Evolutionary conservation across 2,888 invertebrate species (phyloP).

Genomic region (Orthosia gothica): DNA sequence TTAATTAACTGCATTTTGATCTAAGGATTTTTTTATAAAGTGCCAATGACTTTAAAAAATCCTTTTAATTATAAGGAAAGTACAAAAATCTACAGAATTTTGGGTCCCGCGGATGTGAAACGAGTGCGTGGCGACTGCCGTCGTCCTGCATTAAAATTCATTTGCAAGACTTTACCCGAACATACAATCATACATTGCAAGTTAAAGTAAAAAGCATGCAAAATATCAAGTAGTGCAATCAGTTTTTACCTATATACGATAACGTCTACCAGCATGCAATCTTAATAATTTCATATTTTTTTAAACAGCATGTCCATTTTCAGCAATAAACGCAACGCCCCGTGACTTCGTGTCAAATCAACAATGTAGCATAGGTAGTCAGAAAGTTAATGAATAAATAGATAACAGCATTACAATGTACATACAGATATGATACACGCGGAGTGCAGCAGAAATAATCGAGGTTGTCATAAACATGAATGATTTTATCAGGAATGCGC

Average conservation of each 20-base stretch:
- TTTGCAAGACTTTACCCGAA: no score
- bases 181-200: no score
- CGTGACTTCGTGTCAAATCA: slow-evolving; percentile 19
- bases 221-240: no score
- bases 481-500: slow-evolving; percentile 11
- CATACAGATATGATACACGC: slow-evolving; percentile 19
- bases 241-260: not conserved
- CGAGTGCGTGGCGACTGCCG: no score
- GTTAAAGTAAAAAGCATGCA: no score
- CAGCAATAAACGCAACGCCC: slow-evolving; percentile 5
- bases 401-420: slow-evolving; percentile 20
- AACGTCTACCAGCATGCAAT: not conserved
- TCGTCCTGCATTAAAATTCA: no score
- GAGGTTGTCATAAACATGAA: slow-evolving; percentile 3
- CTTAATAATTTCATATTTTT: not conserved
- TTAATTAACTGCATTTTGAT: no score
- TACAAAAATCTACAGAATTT: no score
- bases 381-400: slow-evolving; percentile 27
- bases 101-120: no score
- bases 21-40: no score
- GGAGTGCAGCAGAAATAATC: not conserved
- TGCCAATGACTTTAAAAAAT: no score
- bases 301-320: not conserved
- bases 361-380: slow-evolving; percentile 15
- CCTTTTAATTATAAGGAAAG: no score